Conservation (phyloP, 92 coral and sea anemone species). For the Micromussa lordhowensis region DNA sequence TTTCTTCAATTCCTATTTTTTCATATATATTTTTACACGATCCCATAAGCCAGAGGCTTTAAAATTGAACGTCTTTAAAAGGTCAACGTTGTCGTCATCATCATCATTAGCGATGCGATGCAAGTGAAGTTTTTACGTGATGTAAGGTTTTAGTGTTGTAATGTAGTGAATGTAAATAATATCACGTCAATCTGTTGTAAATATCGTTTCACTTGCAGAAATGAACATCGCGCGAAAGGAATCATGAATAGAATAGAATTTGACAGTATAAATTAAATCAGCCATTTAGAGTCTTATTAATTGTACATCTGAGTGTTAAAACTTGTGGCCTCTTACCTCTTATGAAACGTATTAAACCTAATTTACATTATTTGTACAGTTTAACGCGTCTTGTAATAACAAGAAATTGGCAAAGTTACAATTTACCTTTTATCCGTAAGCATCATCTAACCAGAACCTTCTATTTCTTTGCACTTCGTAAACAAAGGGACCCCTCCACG, state of each 20-base stretch:
- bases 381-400: neutral
- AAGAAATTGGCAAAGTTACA: neutral
- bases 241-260: neutral
- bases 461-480: constrained; percentile 41
- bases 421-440: constrained; percentile 7
- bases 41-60: too few species aligned
- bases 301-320: too few species aligned
- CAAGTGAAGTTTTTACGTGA: neutral
- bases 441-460: constrained; percentile 29
- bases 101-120: neutral
- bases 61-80: too few species aligned
- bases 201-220: too few species aligned
- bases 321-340: too few species aligned
- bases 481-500: constrained; percentile 49
- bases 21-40: too few species aligned
- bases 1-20: too few species aligned
- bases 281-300: neutral
- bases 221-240: too few species aligned
- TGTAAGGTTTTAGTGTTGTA: too few species aligned
- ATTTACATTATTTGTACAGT: neutral
- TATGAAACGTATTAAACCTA: too few species aligned
- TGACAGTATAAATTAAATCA: neutral
- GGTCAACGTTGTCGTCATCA: too few species aligned
- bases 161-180: neutral
- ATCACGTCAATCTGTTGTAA: neutral